phyloP scores from a whole-genome alignment of 1,140 invertebrate species.

The Drosophila saltans region DNA sequence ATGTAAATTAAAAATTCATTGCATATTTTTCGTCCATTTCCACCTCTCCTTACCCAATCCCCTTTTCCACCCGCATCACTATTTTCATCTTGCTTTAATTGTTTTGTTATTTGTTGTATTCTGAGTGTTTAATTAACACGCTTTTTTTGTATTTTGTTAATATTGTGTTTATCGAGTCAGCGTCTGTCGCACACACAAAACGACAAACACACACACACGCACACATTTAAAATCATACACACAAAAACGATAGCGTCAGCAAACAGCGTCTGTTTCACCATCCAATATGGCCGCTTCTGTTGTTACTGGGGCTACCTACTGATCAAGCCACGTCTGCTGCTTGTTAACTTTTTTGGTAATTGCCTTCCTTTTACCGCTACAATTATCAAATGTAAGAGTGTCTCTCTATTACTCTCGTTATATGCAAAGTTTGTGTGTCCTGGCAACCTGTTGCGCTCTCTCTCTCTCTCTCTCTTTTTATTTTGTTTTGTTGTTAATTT shows the following conservation, averaged over 20 bases:
- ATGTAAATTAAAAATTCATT: constrained; percentile 66
- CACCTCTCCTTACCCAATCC: not conserved
- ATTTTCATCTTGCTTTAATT: constrained; percentile 52
- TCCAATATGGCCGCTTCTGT: constrained; percentile 60
- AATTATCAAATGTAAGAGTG: not conserved
- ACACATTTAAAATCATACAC: not conserved
- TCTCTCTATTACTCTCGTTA: not conserved
- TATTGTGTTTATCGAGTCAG: constrained; percentile 66
- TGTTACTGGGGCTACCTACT: not conserved
- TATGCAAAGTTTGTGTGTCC: not conserved
- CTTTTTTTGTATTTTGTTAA: constrained; percentile 39
- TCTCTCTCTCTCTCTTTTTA: not conserved
- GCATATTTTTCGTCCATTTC: constrained; percentile 60
- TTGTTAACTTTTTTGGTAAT: constrained; percentile 9
- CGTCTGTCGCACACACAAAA: constrained; percentile 44
- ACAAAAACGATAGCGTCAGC: constrained; percentile 54
- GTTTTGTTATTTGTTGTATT: constrained; percentile 59
- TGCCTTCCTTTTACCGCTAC: not conserved
- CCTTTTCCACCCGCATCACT: constrained; percentile 27
- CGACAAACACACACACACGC: constrained; percentile 25
- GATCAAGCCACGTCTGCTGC: constrained; percentile 70
- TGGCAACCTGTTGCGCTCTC: constrained; percentile 6
- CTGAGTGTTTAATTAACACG: constrained; percentile 72
- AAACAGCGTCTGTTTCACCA: constrained; percentile 41
- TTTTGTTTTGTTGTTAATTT: not conserved